Percentiles rank a stretch among this genome's conserved stretches.
These are phyloP conservation scores for Sycophila texana DNA, from an alignment of 2,888 invertebrate genomes.

Conservation along the genomic window DNA sequence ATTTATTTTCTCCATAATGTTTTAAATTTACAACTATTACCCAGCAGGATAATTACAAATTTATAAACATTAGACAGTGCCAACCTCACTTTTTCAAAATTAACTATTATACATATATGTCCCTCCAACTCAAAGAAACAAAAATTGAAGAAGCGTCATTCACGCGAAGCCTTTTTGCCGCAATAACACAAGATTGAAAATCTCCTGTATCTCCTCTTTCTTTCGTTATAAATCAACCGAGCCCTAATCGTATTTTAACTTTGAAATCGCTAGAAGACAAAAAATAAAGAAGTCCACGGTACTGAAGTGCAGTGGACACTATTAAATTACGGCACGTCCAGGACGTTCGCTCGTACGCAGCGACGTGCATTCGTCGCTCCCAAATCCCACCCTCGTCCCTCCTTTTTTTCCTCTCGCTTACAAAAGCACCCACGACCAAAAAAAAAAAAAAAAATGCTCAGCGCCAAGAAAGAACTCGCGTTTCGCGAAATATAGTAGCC, in stretches of 20 bases:
- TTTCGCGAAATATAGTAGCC: slow-evolving; percentile 54
- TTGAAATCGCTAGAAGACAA: slow-evolving; percentile 29
- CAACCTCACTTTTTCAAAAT: too few relatives aligned
- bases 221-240: too few relatives aligned
- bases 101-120: too few relatives aligned
- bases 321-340: slow-evolving; percentile 35
- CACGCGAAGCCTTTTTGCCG: too few relatives aligned
- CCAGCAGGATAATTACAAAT: too few relatives aligned
- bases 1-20: too few relatives aligned
- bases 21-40: too few relatives aligned
- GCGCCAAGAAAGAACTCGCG: slow-evolving; percentile 47
- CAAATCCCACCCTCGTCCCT: slow-evolving; percentile 32
- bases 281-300: not conserved
- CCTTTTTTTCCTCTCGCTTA: not conserved
- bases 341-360: not conserved
- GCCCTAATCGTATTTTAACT: slow-evolving; percentile 17
- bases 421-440: not conserved
- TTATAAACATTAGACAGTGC: too few relatives aligned
- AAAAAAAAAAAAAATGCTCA: not conserved
- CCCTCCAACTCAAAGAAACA: too few relatives aligned
- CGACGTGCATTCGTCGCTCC: slow-evolving; percentile 12
- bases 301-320: slow-evolving; percentile 32
- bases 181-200: too few relatives aligned
- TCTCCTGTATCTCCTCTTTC: too few relatives aligned
- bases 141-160: too few relatives aligned